Conservation (phyloP, 2,888 invertebrate species). For the Terebella lapidaria region DNA sequence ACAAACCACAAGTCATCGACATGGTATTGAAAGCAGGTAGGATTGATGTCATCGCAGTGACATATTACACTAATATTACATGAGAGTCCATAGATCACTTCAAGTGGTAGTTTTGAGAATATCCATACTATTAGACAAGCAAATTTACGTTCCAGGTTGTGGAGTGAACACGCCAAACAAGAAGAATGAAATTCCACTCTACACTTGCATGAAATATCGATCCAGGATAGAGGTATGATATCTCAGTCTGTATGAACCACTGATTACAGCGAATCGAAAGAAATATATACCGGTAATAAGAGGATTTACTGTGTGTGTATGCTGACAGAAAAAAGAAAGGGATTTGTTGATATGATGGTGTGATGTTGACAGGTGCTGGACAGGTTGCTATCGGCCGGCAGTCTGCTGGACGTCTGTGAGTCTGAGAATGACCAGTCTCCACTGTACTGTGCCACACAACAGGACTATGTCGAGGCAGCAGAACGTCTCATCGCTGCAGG, state of each 20-base stretch:
- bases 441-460: slow-evolving; percentile 39
- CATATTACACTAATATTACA: too few species aligned
- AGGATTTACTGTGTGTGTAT: too few species aligned
- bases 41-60: too few species aligned
- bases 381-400: slow-evolving; percentile 36
- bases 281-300: too few species aligned
- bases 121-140: too few species aligned
- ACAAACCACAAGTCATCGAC: slow-evolving; percentile 35
- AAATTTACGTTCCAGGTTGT: slow-evolving; percentile 36
- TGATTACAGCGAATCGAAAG: neutral
- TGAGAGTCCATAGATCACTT: too few species aligned
- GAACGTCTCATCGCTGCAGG: slow-evolving; percentile 40
- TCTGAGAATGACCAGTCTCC: slow-evolving; percentile 26
- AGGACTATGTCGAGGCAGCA: slow-evolving; percentile 38
- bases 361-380: slow-evolving; percentile 39
- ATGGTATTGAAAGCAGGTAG: slow-evolving; percentile 40
- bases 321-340: too few species aligned
- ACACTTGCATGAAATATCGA: slow-evolving; percentile 34
- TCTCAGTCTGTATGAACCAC: neutral
- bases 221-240: slow-evolving; percentile 15
- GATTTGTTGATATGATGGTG: too few species aligned
- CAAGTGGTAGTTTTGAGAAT: too few species aligned
- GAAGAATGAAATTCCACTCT: slow-evolving; percentile 39
- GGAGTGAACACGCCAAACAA: slow-evolving; percentile 36
- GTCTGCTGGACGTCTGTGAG: slow-evolving; percentile 36